A percentile compares a stretch with the other conserved stretches of the same genome.
These are phyloP conservation scores for Zele albiditarsus DNA, from an alignment of 2,888 invertebrate species.

Conservation along the genomic window DNA sequence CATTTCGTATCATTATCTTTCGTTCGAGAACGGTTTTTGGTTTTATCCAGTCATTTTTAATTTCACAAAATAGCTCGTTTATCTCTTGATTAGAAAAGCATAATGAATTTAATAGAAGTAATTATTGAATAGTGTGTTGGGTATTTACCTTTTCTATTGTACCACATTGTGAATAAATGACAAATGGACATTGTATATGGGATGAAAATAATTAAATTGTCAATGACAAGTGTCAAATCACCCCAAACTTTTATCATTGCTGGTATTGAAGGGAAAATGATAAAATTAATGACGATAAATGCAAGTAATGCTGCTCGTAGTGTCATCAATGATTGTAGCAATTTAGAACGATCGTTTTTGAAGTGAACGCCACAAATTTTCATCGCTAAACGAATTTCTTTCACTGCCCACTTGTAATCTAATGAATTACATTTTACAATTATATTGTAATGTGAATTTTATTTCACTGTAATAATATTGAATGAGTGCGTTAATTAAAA, in stretches of 20 bases:
- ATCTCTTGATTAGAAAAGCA: neutral
- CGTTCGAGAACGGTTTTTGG: conserved; percentile 38
- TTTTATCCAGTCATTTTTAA: conserved; percentile 41
- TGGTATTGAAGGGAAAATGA: conserved; percentile 32
- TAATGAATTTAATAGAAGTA: too few relatives aligned
- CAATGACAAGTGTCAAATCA: conserved; percentile 38
- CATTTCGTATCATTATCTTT: conserved; percentile 42
- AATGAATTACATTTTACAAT: neutral
- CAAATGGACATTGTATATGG: neutral
- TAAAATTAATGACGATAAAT: conserved; percentile 18
- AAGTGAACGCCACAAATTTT: conserved; percentile 44
- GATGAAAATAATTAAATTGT: conserved; percentile 35
- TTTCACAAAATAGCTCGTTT: neutral
- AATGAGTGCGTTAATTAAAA: too few relatives aligned
- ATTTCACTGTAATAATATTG: too few relatives aligned
- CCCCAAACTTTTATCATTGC: conserved; percentile 43
- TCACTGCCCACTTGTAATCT: conserved; percentile 47
- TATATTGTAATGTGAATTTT: neutral
- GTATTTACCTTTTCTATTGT: too few relatives aligned
- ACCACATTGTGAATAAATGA: too few relatives aligned
- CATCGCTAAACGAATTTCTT: conserved; percentile 35
- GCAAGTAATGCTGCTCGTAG: conserved; percentile 21
- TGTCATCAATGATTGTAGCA: conserved; percentile 23
- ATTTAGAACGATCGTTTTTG: neutral
- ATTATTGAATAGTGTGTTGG: too few relatives aligned